Base-by-base conservation (phyloP, 2,797 vertebrate species). In the Cetoscarus ocellatus region DNA sequence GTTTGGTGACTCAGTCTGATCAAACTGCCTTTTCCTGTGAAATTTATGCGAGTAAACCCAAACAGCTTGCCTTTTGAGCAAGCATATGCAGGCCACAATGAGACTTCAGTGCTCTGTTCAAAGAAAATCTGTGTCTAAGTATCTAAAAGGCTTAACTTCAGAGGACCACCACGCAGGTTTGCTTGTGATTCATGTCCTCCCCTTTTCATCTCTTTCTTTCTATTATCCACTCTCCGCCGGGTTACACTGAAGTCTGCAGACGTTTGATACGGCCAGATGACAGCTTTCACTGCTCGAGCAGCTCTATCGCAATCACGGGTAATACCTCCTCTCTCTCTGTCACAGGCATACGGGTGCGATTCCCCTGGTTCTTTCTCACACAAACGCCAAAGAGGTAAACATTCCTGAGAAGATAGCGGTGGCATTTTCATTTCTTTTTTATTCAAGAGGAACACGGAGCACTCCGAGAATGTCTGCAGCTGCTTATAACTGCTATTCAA, bases 161-260 rank as follows among this genome's bases (percentile, higher is more conserved):
- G 67, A 85, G 67, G 34, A 52, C 65, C 44, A 82, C 66, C 65
- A 57, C 76, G 80, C 47, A 18, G 55, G 60, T 67, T 38, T 79
- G 67, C 51, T 72, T 13, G 51, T 73, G 78, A 87, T 88, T 88
- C 73, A 86, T 85, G 73, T 83, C 48, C 44, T 63, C 54, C 70
- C 47, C 81, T 83, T 82, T 85, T 80, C 74, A 88, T 85, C 62
- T 82, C 67, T 70, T 70, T 78, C 35, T 67, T 71, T 83, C 75
- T 27, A 84, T 84, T 82, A 88, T 85, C 81, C 59, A 80, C 70
- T 79, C 68, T 49, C 69, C 72, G 52, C 39, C 54, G 44, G 70
- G 79, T 82, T 71, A 75, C 77, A 77, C 65, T 59, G 56, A 68
- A 49, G 55, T 47, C 54, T 27, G 72, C 58, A 57, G 67, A 56